Evolutionary conservation across 2,113 vertebrate genomes (phyloP), one percentile per base, ranked within the genome.

Genomic region (Crotalus tigris): DNA sequence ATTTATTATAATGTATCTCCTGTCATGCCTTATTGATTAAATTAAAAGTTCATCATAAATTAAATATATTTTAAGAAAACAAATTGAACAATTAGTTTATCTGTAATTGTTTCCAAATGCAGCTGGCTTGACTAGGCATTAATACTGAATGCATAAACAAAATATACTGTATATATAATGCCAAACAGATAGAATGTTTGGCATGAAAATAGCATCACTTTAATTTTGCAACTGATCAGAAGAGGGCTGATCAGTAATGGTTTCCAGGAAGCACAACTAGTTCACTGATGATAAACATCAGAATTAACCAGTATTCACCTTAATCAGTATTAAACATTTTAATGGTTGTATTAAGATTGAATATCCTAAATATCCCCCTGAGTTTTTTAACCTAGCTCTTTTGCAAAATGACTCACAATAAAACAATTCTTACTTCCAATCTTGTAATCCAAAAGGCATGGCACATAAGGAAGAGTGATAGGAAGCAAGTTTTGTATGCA

Each of bases 11-110:
- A 89, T 92, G 17, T 94, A 75, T 53, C n/a, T 24, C 64, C 90
- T 94, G 88, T 93, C 91, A 59, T 29, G 19, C 85, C 24, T 64
- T 91, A 94, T 92, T 94, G 93, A 95, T 95, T 93, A 53, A 88
- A 92, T 54, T 93, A 90, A 59, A 95, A 95, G 49, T 90, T 58
- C 0, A 0, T 94, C 85, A 89, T 75, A 75, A 88, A 33, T 94
- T 93, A 92, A 64, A 94, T 75, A 81, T 81, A 85, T n/a, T 44
- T 95, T 92, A 93, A 93, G 57, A 95, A 93, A 93, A 58, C 8
- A 23, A 93, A 94, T 39, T 95, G 87, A 94, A 57, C 17, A 93
- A 91, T 90, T 91, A 61, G 13, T 39, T 95, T 1, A 64, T 94
- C 95, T 95, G 81, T 93, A 93, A 64, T 75, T 53, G 92, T 92